These are phyloP conservation scores for Xiphophorus birchmanni DNA, from an alignment of 2,797 vertebrate species.

Conservation along the genomic window DNA sequence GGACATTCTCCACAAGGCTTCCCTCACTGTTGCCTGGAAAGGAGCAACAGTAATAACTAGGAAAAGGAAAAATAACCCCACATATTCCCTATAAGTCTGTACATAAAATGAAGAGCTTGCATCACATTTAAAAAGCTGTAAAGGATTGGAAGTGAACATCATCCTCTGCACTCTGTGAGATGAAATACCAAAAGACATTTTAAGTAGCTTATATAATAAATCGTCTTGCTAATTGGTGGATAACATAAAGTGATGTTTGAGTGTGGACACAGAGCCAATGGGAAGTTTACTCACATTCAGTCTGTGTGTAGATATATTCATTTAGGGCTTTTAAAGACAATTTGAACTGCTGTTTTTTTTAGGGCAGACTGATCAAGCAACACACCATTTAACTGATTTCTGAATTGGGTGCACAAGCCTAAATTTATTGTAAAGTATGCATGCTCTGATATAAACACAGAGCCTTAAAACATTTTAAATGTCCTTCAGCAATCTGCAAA, in stretches of 20 bases:
- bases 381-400: background rate
- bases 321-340: background rate
- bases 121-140: slow-evolving; percentile 20
- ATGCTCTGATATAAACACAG: background rate
- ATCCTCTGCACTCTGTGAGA: slow-evolving; percentile 47
- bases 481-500: background rate
- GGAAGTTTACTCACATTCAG: background rate
- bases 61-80: background rate
- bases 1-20: slow-evolving; percentile 54
- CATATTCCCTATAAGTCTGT: background rate
- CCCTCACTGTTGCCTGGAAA: slow-evolving; percentile 39
- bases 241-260: background rate
- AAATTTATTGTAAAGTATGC: background rate
- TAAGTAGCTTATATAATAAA: slow-evolving; percentile 47
- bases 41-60: slow-evolving; percentile 12
- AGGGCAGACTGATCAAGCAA: background rate
- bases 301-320: background rate
- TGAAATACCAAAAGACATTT: slow-evolving; percentile 59
- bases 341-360: background rate
- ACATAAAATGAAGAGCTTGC: background rate
- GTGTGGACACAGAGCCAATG: background rate
- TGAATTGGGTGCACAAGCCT: background rate
- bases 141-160: slow-evolving; percentile 53
- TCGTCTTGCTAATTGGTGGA: slow-evolving; percentile 29
- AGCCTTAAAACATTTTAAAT: background rate